Percentiles rank a stretch among this genome's conserved stretches.
Conservation (phyloP, 2,113 vertebrate genomes). For the Bettongia penicillata region DNA sequence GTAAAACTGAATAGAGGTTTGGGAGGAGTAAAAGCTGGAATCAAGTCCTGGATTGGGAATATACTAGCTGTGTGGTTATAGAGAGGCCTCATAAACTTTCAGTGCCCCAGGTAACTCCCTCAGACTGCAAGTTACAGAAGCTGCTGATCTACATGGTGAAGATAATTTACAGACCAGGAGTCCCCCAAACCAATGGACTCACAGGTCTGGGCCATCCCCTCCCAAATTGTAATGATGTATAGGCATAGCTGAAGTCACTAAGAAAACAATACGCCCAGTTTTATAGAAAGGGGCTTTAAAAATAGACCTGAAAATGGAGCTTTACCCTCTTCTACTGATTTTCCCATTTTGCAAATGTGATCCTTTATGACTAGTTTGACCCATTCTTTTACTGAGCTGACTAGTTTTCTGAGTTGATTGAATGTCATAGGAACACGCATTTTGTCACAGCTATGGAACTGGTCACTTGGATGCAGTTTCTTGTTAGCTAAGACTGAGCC, state of each 20-base stretch:
- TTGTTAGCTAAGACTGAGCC: constrained; percentile 31
- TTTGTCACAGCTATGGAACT: not conserved
- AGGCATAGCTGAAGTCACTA: not conserved
- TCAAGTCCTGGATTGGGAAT: constrained; percentile 38
- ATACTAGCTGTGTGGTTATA: constrained; percentile 10
- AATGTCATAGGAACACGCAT: not conserved
- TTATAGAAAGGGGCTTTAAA: not conserved
- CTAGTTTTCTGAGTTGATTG: not conserved
- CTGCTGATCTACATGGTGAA: not conserved
- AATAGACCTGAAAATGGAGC: not conserved
- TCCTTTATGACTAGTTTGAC: not conserved
- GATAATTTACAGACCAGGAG: not conserved
- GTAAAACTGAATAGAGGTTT: not conserved
- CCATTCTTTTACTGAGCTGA: not conserved
- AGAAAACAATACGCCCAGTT: not conserved
- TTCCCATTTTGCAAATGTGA: not conserved
- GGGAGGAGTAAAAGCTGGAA: not conserved
- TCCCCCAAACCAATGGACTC: not conserved
- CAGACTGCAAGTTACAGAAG: not conserved
- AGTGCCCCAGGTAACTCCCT: not conserved
- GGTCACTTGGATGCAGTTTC: not conserved
- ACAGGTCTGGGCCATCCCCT: not conserved
- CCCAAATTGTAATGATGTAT: not conserved
- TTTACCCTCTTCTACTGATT: not conserved
- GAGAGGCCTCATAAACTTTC: constrained; percentile 5